Conservation (phyloP, 2,113 vertebrate genomes). For the Tetraodon nigroviridis region DNA sequence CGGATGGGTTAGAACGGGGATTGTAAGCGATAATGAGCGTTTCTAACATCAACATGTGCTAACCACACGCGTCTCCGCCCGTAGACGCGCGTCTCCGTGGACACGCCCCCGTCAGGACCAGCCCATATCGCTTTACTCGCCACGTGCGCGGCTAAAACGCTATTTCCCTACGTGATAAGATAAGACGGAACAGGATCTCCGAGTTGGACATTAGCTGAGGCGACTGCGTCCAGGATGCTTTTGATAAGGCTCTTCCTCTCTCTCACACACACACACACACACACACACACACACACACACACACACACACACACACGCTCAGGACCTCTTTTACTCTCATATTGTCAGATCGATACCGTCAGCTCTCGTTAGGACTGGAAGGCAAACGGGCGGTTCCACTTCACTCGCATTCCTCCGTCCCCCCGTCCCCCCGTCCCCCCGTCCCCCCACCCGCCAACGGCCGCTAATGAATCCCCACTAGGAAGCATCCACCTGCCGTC, state of each 20-base stretch:
- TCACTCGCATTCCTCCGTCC: background rate
- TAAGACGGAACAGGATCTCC: conserved; percentile 42
- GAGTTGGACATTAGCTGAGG: conserved; percentile 49
- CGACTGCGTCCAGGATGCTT: conserved; percentile 38
- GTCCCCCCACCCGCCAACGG: conserved; percentile 3
- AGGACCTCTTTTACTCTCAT: conserved; percentile 17
- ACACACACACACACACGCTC: conserved; percentile 7
- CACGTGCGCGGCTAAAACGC: conserved; percentile 24
- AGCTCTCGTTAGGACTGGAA: conserved; percentile 52
- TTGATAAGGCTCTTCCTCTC: conserved; percentile 55
- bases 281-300: conserved; percentile 5
- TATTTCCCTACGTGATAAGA: conserved; percentile 49
- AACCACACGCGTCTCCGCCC: background rate
- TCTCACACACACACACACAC: conserved; percentile 2
- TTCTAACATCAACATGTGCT: no score
- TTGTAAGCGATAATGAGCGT: no score
- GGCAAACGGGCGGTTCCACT: conserved; percentile 11
- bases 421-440: background rate
- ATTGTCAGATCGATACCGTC: conserved; percentile 61
- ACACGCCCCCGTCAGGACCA: conserved; percentile 5
- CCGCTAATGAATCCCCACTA: conserved; percentile 43
- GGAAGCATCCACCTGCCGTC: conserved; percentile 26
- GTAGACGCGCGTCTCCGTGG: background rate
- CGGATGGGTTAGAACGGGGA: no score
- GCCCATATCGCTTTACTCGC: conserved; percentile 15